Conservation (phyloP, 2,113 vertebrate genomes). For the Hippocampus zosterae region DNA sequence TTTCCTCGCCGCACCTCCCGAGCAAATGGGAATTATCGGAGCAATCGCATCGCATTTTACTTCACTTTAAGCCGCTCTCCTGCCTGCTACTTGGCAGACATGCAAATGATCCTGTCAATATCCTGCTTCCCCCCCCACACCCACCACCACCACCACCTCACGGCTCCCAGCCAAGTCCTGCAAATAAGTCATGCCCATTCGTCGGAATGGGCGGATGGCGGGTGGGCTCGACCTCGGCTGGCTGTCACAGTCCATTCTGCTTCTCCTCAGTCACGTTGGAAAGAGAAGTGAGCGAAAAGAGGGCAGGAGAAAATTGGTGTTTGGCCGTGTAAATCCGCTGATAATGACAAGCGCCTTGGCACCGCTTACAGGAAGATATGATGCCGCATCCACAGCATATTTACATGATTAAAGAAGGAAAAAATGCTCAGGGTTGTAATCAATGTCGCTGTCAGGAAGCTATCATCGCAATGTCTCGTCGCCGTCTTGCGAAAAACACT, state of each 20-base stretch:
- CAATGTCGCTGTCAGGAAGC: no score
- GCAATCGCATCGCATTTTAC: conserved; percentile 44
- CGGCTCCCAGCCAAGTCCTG: conserved; percentile 33
- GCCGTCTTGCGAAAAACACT: no score
- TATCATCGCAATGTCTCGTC: no score
- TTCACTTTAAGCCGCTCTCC: conserved; percentile 42
- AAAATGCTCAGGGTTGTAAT: no score
- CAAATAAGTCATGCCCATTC: conserved; percentile 60
- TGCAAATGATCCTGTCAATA: conserved; percentile 68
- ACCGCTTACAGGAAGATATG: conserved; percentile 37
- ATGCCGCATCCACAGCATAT: conserved; percentile 17
- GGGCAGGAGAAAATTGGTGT: conserved; percentile 25
- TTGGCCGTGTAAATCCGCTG: conserved; percentile 38
- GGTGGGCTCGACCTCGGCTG: conserved; percentile 56
- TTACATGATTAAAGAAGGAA: background rate
- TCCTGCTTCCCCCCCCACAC: background rate
- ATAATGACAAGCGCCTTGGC: conserved; percentile 46
- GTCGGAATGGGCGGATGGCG: conserved; percentile 48
- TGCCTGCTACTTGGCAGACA: conserved; percentile 57
- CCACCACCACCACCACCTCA: conserved; percentile 17
- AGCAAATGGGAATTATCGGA: conserved; percentile 28
- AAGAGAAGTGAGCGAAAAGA: conserved; percentile 33
- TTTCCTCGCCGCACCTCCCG: conserved; percentile 32
- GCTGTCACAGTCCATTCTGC: conserved; percentile 58
- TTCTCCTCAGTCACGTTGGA: conserved; percentile 55